A percentile compares a stretch with the other conserved stretches of the same genome.
Conservation (phyloP, 1,140 invertebrate genomes). For the Maconellicoccus hirsutus region DNA sequence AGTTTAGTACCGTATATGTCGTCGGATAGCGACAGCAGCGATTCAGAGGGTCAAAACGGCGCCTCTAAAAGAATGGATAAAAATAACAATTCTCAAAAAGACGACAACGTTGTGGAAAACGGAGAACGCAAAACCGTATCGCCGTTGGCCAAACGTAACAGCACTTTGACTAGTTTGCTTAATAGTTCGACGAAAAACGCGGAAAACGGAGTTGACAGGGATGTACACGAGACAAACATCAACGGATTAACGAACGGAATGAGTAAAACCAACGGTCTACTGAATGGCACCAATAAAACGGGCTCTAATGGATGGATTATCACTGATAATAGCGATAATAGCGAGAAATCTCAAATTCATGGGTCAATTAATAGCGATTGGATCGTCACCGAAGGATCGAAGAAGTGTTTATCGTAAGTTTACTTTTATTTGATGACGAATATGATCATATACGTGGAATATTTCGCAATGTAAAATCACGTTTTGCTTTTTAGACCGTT, state of each 20-base stretch:
- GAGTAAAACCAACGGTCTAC: not conserved
- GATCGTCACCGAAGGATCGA: not conserved
- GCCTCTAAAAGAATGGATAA: not conserved
- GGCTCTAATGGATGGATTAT: not conserved
- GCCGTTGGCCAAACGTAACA: not conserved
- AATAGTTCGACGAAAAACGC: constrained; percentile 20
- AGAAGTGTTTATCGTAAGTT: not conserved
- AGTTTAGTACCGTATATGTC: constrained; percentile 25
- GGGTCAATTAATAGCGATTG: not conserved
- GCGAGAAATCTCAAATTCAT: not conserved
- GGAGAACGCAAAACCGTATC: not conserved
- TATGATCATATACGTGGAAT: not conserved
- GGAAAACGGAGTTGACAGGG: not conserved
- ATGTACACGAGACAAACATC: not conserved
- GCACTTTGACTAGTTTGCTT: constrained; percentile 20
- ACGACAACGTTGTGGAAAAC: not conserved
- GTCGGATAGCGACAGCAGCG: constrained; percentile 24
- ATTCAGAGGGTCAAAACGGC: constrained; percentile 16
- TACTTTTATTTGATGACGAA: not conserved
- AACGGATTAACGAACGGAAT: not conserved
- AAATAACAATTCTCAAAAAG: constrained; percentile 22
- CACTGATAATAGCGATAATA: not conserved
- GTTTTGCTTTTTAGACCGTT: not conserved
- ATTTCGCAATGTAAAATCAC: not conserved
- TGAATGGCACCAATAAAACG: not conserved